Conservation (phyloP, 2,888 invertebrate species). For the Scrobipalpa atriplicella region DNA sequence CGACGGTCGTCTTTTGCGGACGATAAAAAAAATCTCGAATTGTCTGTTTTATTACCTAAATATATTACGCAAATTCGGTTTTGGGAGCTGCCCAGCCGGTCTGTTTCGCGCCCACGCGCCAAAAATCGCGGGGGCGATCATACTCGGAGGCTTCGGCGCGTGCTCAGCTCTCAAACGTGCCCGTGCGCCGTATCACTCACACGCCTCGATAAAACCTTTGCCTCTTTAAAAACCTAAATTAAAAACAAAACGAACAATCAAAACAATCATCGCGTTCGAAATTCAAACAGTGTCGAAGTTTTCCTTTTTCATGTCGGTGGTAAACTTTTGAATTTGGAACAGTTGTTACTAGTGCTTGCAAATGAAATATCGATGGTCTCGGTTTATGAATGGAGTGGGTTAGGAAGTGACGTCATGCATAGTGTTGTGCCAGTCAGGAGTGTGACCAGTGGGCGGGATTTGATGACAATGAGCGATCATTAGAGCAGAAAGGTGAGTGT, state of each 20-base stretch:
- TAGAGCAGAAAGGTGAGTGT: slow-evolving; percentile 78
- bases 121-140: slow-evolving; percentile 76
- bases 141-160: slow-evolving; percentile 71
- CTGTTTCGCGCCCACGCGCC: slow-evolving; percentile 71
- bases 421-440: slow-evolving; percentile 72
- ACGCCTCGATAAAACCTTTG: slow-evolving; percentile 50
- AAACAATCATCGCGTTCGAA: background rate
- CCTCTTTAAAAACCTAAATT: slow-evolving; percentile 34
- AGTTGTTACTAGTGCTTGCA: slow-evolving; percentile 50
- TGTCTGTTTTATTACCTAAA: slow-evolving; percentile 59
- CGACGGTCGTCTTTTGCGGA: slow-evolving; percentile 59
- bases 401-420: slow-evolving; percentile 80
- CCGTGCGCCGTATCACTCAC: slow-evolving; percentile 71
- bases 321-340: slow-evolving; percentile 39
- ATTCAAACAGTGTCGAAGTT: slow-evolving; percentile 1
- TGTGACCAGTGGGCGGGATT: slow-evolving; percentile 62
- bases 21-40: slow-evolving; percentile 14
- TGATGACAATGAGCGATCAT: slow-evolving; percentile 78
- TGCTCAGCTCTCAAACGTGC: slow-evolving; percentile 77
- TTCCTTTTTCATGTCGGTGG: slow-evolving; percentile 35
- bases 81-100: slow-evolving; percentile 58
- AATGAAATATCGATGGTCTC: slow-evolving; percentile 52
- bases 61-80: slow-evolving; percentile 78
- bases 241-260: slow-evolving; percentile 7
- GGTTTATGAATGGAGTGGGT: slow-evolving; percentile 75